phyloP scores from a whole-genome alignment of 2,113 vertebrate species.

The Pungitius pungitius region DNA sequence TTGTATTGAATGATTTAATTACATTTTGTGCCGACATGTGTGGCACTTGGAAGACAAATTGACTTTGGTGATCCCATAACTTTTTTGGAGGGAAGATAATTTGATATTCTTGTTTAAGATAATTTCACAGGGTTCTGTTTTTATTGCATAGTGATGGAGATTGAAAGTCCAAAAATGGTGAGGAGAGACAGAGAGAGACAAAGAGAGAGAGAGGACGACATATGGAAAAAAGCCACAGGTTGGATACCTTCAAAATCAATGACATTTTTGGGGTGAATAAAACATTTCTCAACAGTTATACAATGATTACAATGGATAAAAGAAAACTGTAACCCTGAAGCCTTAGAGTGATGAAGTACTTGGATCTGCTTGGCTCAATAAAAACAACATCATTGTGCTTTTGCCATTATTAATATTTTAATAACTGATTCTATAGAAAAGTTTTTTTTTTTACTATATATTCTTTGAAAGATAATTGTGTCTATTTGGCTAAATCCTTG shows the following conservation, averaged over 20 bases:
- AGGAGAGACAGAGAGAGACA: too few species aligned
- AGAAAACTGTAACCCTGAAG: too few species aligned
- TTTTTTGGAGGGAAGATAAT: too few species aligned
- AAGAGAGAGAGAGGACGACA: neutral
- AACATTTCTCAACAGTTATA: neutral
- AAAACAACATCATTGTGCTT: neutral
- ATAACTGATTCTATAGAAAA: neutral
- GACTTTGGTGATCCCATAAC: neutral
- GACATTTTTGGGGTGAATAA: neutral
- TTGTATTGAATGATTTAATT: neutral
- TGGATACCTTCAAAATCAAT: neutral
- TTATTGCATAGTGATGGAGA: too few species aligned
- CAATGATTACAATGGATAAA: neutral
- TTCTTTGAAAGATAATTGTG: neutral
- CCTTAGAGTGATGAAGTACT: neutral
- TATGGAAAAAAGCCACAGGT: neutral
- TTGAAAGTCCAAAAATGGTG: too few species aligned
- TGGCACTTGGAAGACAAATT: neutral
- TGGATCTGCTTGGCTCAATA: neutral
- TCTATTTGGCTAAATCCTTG: neutral
- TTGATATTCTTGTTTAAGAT: too few species aligned
- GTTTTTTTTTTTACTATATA: neutral
- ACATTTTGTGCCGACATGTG: constrained; percentile 5
- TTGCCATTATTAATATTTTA: neutral
- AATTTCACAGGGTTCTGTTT: too few species aligned